These are phyloP conservation scores for Pseudolycoriella hygida DNA, from an alignment of 2,888 invertebrate species.

Conservation along the genomic window DNA sequence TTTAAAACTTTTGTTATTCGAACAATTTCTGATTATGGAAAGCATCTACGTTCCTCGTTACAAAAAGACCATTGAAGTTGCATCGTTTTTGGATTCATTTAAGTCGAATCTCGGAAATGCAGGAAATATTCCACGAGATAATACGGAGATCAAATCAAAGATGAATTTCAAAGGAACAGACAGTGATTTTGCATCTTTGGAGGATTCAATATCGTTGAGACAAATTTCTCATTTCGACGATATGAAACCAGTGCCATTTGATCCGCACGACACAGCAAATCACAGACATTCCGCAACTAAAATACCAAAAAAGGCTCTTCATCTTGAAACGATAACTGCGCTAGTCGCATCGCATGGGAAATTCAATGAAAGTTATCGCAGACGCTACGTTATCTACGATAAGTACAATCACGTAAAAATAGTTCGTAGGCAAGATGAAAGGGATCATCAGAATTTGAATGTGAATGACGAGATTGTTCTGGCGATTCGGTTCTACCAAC, in stretches of 20 bases:
- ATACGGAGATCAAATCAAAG: background rate
- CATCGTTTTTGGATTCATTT: constrained; percentile 16
- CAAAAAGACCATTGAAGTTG: constrained; percentile 14
- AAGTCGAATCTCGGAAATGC: background rate
- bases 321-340: constrained; percentile 11
- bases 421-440: background rate
- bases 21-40: no score
- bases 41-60: constrained; percentile 14
- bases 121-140: background rate
- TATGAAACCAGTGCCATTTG: constrained; percentile 12
- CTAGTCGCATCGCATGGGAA: constrained; percentile 6
- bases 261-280: constrained; percentile 10
- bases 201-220: constrained; percentile 14
- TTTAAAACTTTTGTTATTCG: no score
- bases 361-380: constrained; percentile 7
- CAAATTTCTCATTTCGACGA: constrained; percentile 14
- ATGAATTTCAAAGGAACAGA: constrained; percentile 11
- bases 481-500: constrained; percentile 32
- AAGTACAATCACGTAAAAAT: background rate
- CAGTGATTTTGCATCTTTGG: constrained; percentile 11
- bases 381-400: background rate
- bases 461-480: constrained; percentile 29
- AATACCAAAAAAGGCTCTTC: constrained; percentile 8
- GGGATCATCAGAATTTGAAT: constrained; percentile 13
- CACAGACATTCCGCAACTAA: constrained; percentile 6